These are phyloP conservation scores for Egretta garzetta DNA, from an alignment of 2,113 vertebrate genomes.

Conservation along the genomic window DNA sequence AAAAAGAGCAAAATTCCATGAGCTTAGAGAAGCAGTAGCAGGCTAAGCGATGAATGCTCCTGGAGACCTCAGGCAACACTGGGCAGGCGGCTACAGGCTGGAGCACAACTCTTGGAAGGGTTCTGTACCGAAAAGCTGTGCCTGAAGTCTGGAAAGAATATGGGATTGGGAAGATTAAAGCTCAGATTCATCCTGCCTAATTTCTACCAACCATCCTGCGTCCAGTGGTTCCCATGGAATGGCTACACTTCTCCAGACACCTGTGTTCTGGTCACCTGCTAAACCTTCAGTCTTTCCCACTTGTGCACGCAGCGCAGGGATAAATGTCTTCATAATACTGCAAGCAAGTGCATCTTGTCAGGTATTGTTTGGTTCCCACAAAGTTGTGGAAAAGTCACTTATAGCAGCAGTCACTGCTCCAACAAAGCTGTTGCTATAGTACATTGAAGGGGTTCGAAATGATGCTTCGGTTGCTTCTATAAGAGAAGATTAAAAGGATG, in stretches of 20 bases:
- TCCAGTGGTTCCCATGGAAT: background rate
- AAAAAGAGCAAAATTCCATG: background rate
- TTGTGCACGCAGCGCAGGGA: background rate
- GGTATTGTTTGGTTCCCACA: background rate
- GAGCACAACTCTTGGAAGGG: background rate
- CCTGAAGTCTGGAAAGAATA: background rate
- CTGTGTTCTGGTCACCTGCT: background rate
- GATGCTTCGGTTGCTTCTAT: background rate
- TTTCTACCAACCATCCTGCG: background rate
- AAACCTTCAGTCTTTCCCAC: background rate
- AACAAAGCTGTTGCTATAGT: background rate
- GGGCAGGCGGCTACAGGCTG: background rate
- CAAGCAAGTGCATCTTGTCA: background rate
- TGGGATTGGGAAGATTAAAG: background rate
- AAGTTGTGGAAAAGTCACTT: background rate
- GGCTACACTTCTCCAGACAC: background rate
- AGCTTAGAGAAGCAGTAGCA: background rate
- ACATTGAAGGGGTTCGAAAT: background rate
- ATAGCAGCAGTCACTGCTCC: background rate
- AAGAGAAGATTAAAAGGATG: background rate
- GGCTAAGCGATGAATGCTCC: background rate
- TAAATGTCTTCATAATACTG: background rate
- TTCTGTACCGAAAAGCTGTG: rapidly evolving
- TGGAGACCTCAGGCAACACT: background rate
- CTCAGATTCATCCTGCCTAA: background rate